Evolutionary conservation across 2,888 invertebrate species (phyloP), one percentile per base, ranked within the genome.

Genomic region (Cantharis rustica): DNA sequence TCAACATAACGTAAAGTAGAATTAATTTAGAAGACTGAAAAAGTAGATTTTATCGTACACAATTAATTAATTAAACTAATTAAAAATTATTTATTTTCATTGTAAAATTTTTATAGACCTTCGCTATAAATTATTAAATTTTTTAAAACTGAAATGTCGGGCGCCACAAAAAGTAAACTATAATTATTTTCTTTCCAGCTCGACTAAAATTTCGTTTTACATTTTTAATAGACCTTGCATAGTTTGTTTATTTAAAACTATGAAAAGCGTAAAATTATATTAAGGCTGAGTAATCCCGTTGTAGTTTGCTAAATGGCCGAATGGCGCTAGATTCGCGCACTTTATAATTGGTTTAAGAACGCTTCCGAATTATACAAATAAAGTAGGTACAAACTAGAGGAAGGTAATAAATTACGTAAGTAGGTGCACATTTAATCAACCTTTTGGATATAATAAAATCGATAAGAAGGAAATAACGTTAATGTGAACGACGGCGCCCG

Each of bases 401-500:
- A 7, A 47, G n/a, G 47, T 47, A 47, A 47, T 47, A 47, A 47
- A 47, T 47, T 47, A n/a, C n/a, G 47, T 47, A 7, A 47, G 5
- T 47, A 47, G 47, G n/a, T 47, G 47, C 47, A 47, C 47, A 47
- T 66, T 66, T 66, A 20, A 66, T 66, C 64, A 75, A 69, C 64
- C 75, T 72, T 73, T 16, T 61, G 61, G 23, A 72, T 73, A 70
- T 71, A 70, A 76, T 73, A 62, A 68, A 76, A 76, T 76, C 76
- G 63, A 76, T 76, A 76, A 20, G 16, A 61, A 31, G 47, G 47
- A 68, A 75, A 72, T 72, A 68, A 72, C 69, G 16, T 27, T 72
- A 73, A 69, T 71, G 71, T 47, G 68, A 66, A 73, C 31, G 73
- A 31, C 66, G 61, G 70, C 76, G 73, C 73, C 70, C 71, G 73